phyloP scores from a whole-genome alignment of 1,140 invertebrate species.

The Bombus affinis region DNA sequence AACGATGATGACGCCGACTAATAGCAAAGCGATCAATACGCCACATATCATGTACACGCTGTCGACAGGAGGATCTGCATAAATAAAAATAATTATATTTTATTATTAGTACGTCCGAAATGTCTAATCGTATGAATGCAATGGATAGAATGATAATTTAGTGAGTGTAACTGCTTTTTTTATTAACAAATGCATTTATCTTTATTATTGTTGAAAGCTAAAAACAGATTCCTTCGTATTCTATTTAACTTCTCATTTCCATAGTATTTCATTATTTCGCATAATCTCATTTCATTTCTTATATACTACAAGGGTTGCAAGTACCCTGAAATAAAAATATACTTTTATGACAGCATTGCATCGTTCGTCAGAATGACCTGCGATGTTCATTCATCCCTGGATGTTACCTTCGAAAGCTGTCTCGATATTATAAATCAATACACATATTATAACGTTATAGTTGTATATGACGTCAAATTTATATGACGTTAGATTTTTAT shows the following conservation, averaged over 20 bases:
- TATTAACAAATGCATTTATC: background rate
- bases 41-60: conserved; percentile 91
- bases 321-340: background rate
- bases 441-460: background rate
- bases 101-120: background rate
- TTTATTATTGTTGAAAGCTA: background rate
- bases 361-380: background rate
- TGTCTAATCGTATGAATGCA: background rate
- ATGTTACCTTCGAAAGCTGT: background rate
- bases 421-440: background rate
- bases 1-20: conserved; percentile 90
- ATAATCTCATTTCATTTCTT: background rate
- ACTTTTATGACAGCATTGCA: background rate
- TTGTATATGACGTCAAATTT: conserved; percentile 5
- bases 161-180: too few species aligned
- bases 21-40: conserved; percentile 89
- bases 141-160: background rate
- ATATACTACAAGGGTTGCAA: background rate
- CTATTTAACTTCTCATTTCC: background rate
- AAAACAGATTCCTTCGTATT: background rate
- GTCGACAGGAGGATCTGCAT: conserved; percentile 89
- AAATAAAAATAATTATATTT: conserved; percentile 65
- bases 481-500: background rate
- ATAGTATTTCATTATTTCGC: background rate
- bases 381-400: background rate